Evolutionary conservation across 2,797 vertebrate genomes (phyloP).

Genomic region (Ataeniobius toweri): DNA sequence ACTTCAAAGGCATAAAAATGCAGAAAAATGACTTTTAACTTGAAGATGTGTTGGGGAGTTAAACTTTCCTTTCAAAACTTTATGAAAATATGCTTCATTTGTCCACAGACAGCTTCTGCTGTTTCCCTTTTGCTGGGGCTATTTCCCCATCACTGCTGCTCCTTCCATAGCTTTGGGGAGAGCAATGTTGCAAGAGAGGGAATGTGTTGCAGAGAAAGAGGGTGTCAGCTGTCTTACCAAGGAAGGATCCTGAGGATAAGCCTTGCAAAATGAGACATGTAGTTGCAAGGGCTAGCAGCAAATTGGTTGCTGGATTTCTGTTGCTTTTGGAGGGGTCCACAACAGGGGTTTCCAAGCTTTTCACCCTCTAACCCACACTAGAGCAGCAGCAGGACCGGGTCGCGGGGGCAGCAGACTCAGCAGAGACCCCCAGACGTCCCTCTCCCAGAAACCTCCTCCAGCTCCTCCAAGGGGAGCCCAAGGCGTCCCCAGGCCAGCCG

Average conservation of each 20-base stretch:
- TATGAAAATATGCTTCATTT: background rate
- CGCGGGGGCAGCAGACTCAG: no score
- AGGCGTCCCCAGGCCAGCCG: no score
- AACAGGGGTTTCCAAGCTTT: no score
- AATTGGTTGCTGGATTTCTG: slow-evolving; percentile 1
- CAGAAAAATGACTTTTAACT: background rate
- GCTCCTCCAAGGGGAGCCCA: no score
- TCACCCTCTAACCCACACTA: no score
- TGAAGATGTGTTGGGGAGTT: background rate
- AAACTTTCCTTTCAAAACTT: background rate
- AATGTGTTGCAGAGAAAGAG: background rate
- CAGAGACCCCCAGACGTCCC: no score
- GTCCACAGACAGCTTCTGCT: background rate
- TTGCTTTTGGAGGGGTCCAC: background rate
- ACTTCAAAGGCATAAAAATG: background rate
- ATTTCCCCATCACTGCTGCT: background rate
- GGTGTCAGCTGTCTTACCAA: slow-evolving; percentile 3
- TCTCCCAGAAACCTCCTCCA: no score
- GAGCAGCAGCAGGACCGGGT: no score
- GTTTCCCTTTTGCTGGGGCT: background rate
- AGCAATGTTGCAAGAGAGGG: background rate
- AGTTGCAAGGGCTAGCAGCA: background rate
- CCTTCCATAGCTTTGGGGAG: background rate
- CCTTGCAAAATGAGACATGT: background rate
- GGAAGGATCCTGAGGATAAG: background rate